These are phyloP conservation scores for Paratrypauchen microcephalus DNA, from an alignment of 2,797 vertebrate species.

Conservation along the genomic window DNA sequence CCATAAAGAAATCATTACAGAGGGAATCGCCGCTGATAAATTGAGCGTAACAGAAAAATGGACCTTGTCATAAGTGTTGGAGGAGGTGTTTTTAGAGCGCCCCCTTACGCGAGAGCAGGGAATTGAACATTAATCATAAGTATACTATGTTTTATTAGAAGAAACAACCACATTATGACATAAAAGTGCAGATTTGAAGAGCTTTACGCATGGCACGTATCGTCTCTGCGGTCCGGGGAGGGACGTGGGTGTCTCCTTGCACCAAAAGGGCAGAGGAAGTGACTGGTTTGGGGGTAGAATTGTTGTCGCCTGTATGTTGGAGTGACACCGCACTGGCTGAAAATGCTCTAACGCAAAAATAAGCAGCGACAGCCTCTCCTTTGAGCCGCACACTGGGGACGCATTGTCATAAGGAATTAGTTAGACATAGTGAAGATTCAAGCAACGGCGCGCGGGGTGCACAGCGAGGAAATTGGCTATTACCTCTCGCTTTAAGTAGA, in stretches of 20 bases:
- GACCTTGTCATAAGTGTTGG: not conserved
- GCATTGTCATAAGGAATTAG: constrained; percentile 2
- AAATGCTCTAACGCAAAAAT: constrained; percentile 44
- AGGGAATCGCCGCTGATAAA: constrained; percentile 10
- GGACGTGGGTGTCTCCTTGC: constrained; percentile 40
- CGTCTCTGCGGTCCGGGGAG: constrained; percentile 30
- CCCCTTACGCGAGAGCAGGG: constrained; percentile 29
- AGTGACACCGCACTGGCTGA: constrained; percentile 31
- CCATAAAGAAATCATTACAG: not conserved
- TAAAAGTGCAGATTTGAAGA: not conserved
- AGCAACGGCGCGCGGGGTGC: not conserved
- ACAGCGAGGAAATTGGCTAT: not conserved
- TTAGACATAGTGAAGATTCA: constrained; percentile 8
- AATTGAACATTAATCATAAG: constrained; percentile 1
- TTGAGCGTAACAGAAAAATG: not conserved
- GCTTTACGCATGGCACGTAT: not conserved
- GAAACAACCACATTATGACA: not conserved
- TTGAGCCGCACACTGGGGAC: constrained; percentile 14
- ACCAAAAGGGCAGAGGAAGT: constrained; percentile 34
- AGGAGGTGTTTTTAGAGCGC: constrained; percentile 37
- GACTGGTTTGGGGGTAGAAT: constrained; percentile 24
- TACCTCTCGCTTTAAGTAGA: not conserved
- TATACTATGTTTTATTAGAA: accelerated
- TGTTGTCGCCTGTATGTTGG: constrained; percentile 25
- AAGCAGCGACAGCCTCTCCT: constrained; percentile 14